These are phyloP conservation scores for Caenorhabditis japonica DNA, from an alignment of 2,888 invertebrate genomes.

Conservation along the genomic window DNA sequence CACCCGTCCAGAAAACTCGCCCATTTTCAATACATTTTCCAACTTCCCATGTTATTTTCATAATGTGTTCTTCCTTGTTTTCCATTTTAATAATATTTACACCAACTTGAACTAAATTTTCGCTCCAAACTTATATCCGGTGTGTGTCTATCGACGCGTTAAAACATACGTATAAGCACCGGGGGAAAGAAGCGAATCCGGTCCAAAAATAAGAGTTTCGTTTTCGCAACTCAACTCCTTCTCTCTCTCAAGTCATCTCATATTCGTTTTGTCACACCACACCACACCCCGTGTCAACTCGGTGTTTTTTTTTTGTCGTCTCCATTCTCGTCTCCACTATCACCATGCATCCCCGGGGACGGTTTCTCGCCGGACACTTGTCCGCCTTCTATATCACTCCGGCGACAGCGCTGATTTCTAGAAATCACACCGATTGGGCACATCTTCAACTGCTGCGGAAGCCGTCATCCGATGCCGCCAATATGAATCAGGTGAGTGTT, in stretches of 20 bases:
- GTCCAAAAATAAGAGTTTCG: constrained; percentile 1
- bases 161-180: constrained; percentile 16
- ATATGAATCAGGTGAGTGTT: constrained; percentile 52
- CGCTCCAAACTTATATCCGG: too few relatives aligned
- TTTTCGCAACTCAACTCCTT: too few relatives aligned
- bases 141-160: constrained; percentile 36
- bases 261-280: constrained; percentile 16
- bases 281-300: constrained; percentile 33
- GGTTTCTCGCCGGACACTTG: constrained; percentile 54
- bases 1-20: too few relatives aligned
- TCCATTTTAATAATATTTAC: too few relatives aligned
- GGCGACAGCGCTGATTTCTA: constrained; percentile 46
- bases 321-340: constrained; percentile 4
- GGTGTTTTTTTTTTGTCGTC: not conserved
- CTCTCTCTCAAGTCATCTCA: too few relatives aligned
- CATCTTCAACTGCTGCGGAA: constrained; percentile 35
- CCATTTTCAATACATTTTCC: too few relatives aligned
- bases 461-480: constrained; percentile 21
- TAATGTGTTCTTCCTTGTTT: too few relatives aligned
- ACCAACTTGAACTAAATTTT: too few relatives aligned
- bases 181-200: constrained; percentile 1
- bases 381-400: constrained; percentile 53
- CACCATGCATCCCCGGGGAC: constrained; percentile 57
- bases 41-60: too few relatives aligned
- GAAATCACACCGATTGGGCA: constrained; percentile 46